These are phyloP conservation scores for Tribolium freemani DNA, from an alignment of 2,888 invertebrate genomes.

Conservation along the genomic window DNA sequence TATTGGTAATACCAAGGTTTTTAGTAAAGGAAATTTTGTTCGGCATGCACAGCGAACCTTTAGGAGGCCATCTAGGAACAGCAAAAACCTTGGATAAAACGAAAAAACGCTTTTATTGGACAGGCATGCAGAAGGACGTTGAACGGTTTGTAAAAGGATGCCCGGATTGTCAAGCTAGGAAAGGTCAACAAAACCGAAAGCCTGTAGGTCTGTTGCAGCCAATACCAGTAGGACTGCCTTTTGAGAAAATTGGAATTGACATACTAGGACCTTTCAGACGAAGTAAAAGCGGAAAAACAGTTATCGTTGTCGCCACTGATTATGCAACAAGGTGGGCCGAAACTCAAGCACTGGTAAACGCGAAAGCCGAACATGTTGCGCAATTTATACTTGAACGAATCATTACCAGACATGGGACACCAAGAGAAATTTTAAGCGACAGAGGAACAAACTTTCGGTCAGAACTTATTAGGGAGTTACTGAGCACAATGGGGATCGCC, in stretches of 20 bases:
- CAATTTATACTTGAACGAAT: constrained; percentile 43
- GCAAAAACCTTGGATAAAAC: too few species aligned
- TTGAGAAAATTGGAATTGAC: constrained; percentile 18
- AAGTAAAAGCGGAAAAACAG: constrained; percentile 27
- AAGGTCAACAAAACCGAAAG: neutral
- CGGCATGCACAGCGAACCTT: neutral
- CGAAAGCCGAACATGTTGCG: neutral
- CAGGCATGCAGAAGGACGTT: neutral
- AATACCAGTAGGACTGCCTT: too few species aligned
- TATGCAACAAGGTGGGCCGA: constrained; percentile 52
- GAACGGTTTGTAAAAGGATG: too few species aligned
- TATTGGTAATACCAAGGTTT: too few species aligned
- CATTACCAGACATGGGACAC: constrained; percentile 40
- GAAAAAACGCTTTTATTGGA: too few species aligned
- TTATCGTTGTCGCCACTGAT: too few species aligned
- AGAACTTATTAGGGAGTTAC: constrained; percentile 47
- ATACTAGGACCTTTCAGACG: constrained; percentile 7
- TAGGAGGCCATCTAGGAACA: neutral
- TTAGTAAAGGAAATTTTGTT: neutral
- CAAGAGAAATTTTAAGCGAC: constrained; percentile 39
- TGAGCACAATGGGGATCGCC: constrained; percentile 46
- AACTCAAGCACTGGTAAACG: constrained; percentile 42
- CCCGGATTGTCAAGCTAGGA: neutral
- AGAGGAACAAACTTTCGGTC: constrained; percentile 45
- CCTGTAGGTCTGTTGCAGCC: constrained; percentile 27